Conservation (phyloP, 2,113 vertebrate genomes). For the Paracanthobrama guichenoti region DNA sequence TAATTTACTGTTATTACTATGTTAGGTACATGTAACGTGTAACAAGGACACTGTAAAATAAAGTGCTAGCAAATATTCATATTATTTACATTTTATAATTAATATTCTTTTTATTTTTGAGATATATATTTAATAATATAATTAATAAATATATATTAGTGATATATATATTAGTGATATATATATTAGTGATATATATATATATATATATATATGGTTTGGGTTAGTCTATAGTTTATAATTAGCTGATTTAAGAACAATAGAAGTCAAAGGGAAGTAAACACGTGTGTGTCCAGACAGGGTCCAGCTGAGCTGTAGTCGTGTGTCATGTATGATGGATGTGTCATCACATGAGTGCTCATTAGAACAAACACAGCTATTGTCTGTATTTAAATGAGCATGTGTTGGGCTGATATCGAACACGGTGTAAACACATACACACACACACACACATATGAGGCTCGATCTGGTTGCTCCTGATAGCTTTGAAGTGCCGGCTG, state of each 20-base stretch:
- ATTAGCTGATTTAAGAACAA: constrained; percentile 13
- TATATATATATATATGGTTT: no score
- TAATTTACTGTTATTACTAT: no score
- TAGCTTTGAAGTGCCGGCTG: constrained; percentile 32
- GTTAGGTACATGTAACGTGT: no score
- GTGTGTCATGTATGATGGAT: constrained; percentile 30
- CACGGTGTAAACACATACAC: not conserved
- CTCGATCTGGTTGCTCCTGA: constrained; percentile 18
- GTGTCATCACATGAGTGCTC: constrained; percentile 21
- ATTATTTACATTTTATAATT: no score
- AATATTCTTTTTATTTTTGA: no score
- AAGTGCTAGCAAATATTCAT: no score
- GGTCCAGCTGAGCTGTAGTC: constrained; percentile 23
- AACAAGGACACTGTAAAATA: no score
- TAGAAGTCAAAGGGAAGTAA: not conserved
- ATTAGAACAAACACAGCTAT: constrained; percentile 29
- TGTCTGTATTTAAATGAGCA: constrained; percentile 45
- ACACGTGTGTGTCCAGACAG: constrained; percentile 40
- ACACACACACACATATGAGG: not conserved
- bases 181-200: no score
- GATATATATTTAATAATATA: no score
- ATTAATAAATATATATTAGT: no score
- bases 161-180: no score
- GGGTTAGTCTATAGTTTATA: not conserved
- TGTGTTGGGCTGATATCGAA: constrained; percentile 21